Evolutionary conservation across 2,888 invertebrate genomes (phyloP), one percentile per base, ranked within the genome.

Genomic region (Allacma fusca): DNA sequence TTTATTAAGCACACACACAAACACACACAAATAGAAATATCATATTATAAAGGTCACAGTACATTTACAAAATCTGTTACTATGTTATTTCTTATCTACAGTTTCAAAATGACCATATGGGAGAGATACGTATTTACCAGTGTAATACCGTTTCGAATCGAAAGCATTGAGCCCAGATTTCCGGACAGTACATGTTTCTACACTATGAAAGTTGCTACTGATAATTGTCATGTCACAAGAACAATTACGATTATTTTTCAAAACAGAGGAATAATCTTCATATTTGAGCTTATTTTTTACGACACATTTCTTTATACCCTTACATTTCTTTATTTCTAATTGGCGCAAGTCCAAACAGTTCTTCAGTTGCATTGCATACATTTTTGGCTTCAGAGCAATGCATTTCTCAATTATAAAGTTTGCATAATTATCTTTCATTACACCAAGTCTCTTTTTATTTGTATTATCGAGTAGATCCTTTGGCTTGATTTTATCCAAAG

Each of bases 341-440:
- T 21, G 1, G 5, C 12, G 34, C 7, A 19, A 7, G 19, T 59
- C 26, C 62, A 28, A 62, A 12, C n/a, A 19, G 28, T 40, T n/a
- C 4, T 65, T 16, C 12, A 29, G 21, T 16, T 65, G 12, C 16
- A 74, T 21, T 12, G 64, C 65, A 26, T 81, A 81, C 50, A 81
- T 57, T 67, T 81, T 81, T 7, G 81, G 59, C 67, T 76, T 59
- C 28, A 82, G 29, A 5, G 84, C 85, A 12, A 85, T 82, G 75
- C 85, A 81, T 80, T 85, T 85, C 23, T 71, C 76, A 76, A 85
- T 84, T 13, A 83, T 82, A 12, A 29, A 62, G 5, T 84, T 83
- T 29, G 83, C 83, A 21, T 80, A 79, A 80, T 86, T 85, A 80
- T 86, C 85, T 80, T 86, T 86, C 76, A 85, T 83, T 62, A 84